These are phyloP conservation scores for Isaurus tuberculatus DNA, from an alignment of 92 coral and sea anemone species.

Conservation along the genomic window DNA sequence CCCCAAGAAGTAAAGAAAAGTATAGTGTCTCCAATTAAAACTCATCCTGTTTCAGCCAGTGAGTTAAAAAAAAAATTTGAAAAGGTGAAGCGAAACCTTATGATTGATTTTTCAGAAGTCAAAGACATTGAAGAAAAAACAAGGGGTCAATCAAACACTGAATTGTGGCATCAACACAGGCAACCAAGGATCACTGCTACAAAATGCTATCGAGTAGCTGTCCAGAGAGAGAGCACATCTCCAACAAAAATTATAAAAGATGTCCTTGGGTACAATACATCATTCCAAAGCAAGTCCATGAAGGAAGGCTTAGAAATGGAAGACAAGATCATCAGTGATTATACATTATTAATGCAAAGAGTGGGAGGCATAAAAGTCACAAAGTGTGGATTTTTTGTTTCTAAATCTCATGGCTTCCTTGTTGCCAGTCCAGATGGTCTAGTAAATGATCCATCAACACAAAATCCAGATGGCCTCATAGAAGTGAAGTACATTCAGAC, in stretches of 20 bases:
- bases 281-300: slow-evolving; percentile 48
- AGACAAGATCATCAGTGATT: slow-evolving; percentile 40
- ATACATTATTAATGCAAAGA: slow-evolving; percentile 34
- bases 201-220: slow-evolving; percentile 62
- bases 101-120: slow-evolving; percentile 35
- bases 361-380: slow-evolving; percentile 35
- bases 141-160: slow-evolving; percentile 53
- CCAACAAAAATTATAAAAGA: slow-evolving; percentile 63
- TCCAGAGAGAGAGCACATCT: slow-evolving; percentile 53
- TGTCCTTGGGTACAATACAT: slow-evolving; percentile 50
- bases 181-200: slow-evolving; percentile 63
- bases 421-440: slow-evolving; percentile 64
- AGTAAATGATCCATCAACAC: slow-evolving; percentile 50
- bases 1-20: slow-evolving; percentile 39
- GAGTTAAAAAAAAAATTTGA: slow-evolving; percentile 49
- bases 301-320: slow-evolving; percentile 61
- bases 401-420: slow-evolving; percentile 54
- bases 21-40: slow-evolving; percentile 61
- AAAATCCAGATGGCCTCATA: slow-evolving; percentile 44
- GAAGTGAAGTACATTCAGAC: slow-evolving; percentile 54
- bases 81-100: slow-evolving; percentile 51
- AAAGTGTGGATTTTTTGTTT: slow-evolving; percentile 56
- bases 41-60: slow-evolving; percentile 54
- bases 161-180: slow-evolving; percentile 51
- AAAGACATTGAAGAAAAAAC: slow-evolving; percentile 58